Conservation (phyloP, 2,888 invertebrate genomes). For the Apodemia hepburni region DNA sequence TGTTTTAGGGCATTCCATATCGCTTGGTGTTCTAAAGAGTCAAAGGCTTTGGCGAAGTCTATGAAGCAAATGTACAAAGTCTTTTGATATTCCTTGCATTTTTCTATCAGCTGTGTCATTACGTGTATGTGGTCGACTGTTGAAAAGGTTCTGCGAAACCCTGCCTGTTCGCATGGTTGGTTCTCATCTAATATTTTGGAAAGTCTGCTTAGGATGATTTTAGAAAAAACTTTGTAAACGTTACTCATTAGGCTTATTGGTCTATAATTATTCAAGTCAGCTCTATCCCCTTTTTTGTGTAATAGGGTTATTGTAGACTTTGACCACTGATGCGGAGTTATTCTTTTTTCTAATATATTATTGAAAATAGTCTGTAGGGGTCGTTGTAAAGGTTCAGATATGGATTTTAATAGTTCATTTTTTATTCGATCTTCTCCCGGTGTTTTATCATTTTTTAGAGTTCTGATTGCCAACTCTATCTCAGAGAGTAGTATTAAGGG, state of each 20-base stretch:
- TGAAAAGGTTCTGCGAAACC: not conserved
- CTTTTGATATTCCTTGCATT: not conserved
- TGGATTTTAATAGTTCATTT: not conserved
- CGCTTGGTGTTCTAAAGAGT: slow-evolving; percentile 2
- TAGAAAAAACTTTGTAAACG: not conserved
- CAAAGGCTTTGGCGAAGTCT: not conserved
- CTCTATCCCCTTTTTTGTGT: not conserved
- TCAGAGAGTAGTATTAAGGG: too few relatives aligned
- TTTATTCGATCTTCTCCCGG: not conserved
- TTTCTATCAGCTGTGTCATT: not conserved
- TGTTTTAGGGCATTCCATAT: slow-evolving; percentile 8
- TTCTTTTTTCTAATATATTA: not conserved
- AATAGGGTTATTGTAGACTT: not conserved
- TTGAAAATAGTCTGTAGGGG: not conserved
- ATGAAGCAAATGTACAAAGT: not conserved
- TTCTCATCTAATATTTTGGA: not conserved
- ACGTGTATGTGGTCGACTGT: not conserved
- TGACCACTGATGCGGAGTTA: not conserved
- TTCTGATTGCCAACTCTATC: too few relatives aligned
- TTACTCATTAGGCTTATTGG: not conserved
- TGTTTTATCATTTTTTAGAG: too few relatives aligned
- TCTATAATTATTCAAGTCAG: not conserved
- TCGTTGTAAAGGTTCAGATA: not conserved
- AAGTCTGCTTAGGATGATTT: not conserved
- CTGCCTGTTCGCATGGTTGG: slow-evolving; percentile 1